These are phyloP conservation scores for Serinus canaria DNA, from an alignment of 2,113 vertebrate genomes.

Conservation along the genomic window DNA sequence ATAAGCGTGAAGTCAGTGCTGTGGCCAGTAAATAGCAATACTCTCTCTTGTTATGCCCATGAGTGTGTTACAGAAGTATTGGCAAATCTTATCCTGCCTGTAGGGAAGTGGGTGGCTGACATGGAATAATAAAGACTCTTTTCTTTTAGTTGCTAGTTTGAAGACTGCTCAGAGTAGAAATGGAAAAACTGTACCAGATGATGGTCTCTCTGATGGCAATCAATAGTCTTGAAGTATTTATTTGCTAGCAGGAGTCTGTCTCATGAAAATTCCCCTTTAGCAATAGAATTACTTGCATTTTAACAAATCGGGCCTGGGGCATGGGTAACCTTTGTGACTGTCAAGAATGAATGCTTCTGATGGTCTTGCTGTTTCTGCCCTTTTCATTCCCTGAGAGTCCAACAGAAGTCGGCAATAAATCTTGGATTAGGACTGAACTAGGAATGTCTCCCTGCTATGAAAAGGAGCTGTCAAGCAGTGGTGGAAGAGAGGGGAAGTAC, in stretches of 20 bases:
- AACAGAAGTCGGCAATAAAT: neutral
- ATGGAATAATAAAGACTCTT: neutral
- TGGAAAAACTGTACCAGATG: neutral
- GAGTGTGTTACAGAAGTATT: neutral
- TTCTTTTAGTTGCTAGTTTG: neutral
- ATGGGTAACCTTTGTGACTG: neutral
- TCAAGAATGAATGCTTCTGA: neutral
- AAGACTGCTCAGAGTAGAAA: neutral
- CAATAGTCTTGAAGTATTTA: neutral
- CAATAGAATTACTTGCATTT: neutral
- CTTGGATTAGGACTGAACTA: neutral
- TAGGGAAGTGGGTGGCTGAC: neutral
- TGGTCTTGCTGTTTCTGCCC: neutral
- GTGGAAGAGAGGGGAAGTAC: neutral
- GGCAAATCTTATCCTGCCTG: neutral
- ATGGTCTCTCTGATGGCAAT: neutral
- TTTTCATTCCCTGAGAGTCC: neutral
- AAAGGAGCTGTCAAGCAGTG: neutral
- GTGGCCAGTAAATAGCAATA: neutral
- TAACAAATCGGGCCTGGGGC: neutral
- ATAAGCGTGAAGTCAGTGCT: neutral
- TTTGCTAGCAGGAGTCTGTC: neutral
- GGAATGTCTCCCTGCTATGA: neutral
- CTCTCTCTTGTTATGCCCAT: neutral
- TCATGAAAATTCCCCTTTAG: neutral